Evolutionary conservation across 2,797 vertebrate genomes (phyloP).

Genomic region (Poeciliopsis paucimaculata): DNA sequence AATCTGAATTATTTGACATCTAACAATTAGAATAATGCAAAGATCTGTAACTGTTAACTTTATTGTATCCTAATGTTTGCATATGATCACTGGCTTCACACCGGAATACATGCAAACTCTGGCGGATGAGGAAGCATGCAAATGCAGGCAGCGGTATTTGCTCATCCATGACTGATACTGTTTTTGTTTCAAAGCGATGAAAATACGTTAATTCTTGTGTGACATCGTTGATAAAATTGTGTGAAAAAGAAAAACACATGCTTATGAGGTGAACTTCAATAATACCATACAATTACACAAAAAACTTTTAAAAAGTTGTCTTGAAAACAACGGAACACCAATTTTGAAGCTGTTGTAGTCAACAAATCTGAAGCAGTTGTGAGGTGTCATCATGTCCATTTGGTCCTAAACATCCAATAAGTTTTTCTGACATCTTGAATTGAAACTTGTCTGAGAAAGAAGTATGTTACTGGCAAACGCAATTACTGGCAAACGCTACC

Average conservation of each 20-base stretch:
- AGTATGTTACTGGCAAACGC: too few species aligned
- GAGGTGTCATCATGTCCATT: not conserved
- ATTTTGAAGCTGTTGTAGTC: not conserved
- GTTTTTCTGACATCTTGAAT: not conserved
- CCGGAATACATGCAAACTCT: slow-evolving; percentile 51
- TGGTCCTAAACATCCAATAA: not conserved
- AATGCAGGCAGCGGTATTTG: slow-evolving; percentile 33
- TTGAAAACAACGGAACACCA: not conserved
- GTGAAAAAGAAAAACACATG: not conserved
- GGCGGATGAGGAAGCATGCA: slow-evolving; percentile 16
- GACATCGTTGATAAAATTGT: not conserved
- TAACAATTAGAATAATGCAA: slow-evolving; percentile 23
- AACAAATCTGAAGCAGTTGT: not conserved
- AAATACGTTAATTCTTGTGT: not conserved
- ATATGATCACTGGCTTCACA: slow-evolving; percentile 21
- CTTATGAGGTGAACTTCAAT: not conserved
- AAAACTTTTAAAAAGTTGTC: not conserved
- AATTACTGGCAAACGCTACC: not conserved
- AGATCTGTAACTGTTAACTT: slow-evolving; percentile 27
- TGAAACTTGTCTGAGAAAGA: not conserved
- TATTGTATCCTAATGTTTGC: slow-evolving; percentile 44
- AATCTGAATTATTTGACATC: slow-evolving; percentile 60
- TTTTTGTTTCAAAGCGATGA: slow-evolving; percentile 20
- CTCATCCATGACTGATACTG: slow-evolving; percentile 4
- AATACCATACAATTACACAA: not conserved